phyloP scores from a whole-genome alignment of 1,140 invertebrate species.

The Lethrus apterus region DNA sequence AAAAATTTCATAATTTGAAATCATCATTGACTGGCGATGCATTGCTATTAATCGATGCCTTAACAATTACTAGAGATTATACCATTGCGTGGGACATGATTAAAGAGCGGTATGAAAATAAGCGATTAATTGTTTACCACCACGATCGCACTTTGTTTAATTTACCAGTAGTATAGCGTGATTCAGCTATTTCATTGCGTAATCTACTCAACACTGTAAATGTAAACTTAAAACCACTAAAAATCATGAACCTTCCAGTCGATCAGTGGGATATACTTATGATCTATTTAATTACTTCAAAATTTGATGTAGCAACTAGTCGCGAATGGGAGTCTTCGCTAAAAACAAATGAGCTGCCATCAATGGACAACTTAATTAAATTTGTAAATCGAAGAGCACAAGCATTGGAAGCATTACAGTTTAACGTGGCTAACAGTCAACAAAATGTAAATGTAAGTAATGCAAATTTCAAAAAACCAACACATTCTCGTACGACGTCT shows the following conservation, averaged over 20 bases:
- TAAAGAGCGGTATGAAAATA: too few species aligned
- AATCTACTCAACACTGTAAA: background rate
- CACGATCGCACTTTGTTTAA: slow-evolving; percentile 17
- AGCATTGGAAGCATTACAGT: too few species aligned
- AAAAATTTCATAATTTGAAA: too few species aligned
- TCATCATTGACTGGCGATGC: too few species aligned
- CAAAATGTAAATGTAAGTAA: too few species aligned
- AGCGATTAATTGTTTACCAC: slow-evolving; percentile 20
- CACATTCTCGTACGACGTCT: too few species aligned
- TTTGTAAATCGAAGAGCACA: too few species aligned
- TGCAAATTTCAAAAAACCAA: too few species aligned
- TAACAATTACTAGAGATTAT: slow-evolving; percentile 27
- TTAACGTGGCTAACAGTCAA: too few species aligned
- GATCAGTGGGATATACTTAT: slow-evolving; percentile 1
- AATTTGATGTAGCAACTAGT: background rate
- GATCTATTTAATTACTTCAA: too few species aligned
- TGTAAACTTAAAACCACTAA: background rate
- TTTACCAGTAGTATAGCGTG: background rate
- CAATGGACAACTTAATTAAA: background rate
- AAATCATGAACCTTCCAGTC: too few species aligned
- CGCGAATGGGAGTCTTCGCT: background rate
- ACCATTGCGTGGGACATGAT: slow-evolving; percentile 20
- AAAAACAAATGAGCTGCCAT: background rate
- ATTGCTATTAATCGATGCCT: too few species aligned
- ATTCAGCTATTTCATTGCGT: background rate